Base-by-base conservation (phyloP, 2,797 vertebrate genomes). In the Falco concolor region DNA sequence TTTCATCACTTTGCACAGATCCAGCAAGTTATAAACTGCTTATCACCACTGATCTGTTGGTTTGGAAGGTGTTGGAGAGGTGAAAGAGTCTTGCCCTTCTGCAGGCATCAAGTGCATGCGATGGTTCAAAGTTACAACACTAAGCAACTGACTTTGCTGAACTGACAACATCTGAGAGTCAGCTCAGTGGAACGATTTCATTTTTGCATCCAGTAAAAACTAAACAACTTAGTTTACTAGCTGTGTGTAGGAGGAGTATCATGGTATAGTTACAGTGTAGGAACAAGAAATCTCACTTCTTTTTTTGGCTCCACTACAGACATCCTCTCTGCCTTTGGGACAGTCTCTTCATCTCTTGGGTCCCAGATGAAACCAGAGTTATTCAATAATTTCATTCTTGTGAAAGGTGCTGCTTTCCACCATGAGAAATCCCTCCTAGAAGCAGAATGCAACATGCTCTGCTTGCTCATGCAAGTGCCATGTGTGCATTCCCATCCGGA, bases 291-390 rank as follows among this genome's bases (percentile, higher is more conserved):
- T n/a, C 22, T 80, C 50, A 47, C 19, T 68, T 44, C 76, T 95
- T 44, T 89, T 97, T 96, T 90, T 95, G 49, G 21, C 54, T 83
- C 42, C 91, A 60, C 59, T 70, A 88, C 80, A 91, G 74, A 86
- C 79, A 93, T 80, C 75, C 84, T 95, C 52, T 61, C 64, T 90
- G 78, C 40, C 79, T 95, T 80, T 72, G 79, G 85, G 89, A 87
- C 54, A 87, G 49, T 72, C 73, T 52, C 38, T 67, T 93, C n/a
- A 36, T 10, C 25, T 85, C 52, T 84, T 36, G 30, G 54, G 27
- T 36, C 40, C 18, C 36, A 70, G 24, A 38, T 44, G 42, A 52
- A 72, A 91, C 45, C 8, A 42, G 36, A 10, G 44, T 54, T 73
- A 60, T 82, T 90, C 38, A 73, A 24, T 61, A 59, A 57, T 40